Evolutionary conservation across 2,888 invertebrate species (phyloP), one percentile per base, ranked within the genome.

Genomic region (Spisula subtruncata): DNA sequence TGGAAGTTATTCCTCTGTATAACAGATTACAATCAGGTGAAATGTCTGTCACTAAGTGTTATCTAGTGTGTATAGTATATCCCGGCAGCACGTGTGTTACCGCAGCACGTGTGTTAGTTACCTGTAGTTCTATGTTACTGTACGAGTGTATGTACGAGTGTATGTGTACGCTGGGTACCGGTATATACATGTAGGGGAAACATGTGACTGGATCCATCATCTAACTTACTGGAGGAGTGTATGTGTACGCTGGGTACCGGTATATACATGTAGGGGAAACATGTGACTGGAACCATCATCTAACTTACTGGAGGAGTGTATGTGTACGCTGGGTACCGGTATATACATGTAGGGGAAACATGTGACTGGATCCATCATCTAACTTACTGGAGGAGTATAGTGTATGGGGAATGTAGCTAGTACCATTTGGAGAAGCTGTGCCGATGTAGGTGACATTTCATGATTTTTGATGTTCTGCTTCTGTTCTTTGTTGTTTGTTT

Each of bases 381-480:
- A 4, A 0, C 60, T n/a, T 83, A 35, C 60, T 56, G 35, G 83
- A n/a, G n/a, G n/a, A 81, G 25, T 60, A 25, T 81, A 75, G 80
- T 90, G 18, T 51, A 90, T 90, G 90, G 90, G 90, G 83, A 90
- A 90, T 85, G 85, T 87, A n/a, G 88, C 60, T 8, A 79, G 51
- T 14, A 32, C 84, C 10, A 56, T 90, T 79, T 88, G 88, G 88
- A 83, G 79, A 81, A 83, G 71, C 81, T 88, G 88, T 87, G 86
- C 81, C 20, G 88, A 90, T 54, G 90, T 90, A 90, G 81, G 90
- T 84, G 48, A 1, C 32, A 51, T 80, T 83, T 75, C 51, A 54
- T 60, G 71, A 71, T 71, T 18, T 75, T 75, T 32, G n/a, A 35
- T 75, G 51, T 16, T 51, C 51, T 51, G 51, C 51, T 51, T 51